phyloP scores from a whole-genome alignment of 2,888 invertebrate genomes.

The Papilio gigon region DNA sequence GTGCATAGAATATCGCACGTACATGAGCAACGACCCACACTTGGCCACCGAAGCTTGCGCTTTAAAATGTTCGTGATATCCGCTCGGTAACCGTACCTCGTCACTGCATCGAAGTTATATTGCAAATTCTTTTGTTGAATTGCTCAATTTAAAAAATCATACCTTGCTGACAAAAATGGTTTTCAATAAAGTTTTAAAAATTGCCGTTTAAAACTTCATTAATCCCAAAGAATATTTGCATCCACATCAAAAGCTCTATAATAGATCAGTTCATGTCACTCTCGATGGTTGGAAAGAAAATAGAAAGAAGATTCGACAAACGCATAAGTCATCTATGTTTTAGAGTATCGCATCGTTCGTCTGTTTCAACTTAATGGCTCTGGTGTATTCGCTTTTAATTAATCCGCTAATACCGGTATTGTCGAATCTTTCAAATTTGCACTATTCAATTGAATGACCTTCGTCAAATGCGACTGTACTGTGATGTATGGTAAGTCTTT shows the following conservation, averaged over 20 bases:
- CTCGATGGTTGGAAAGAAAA: not conserved
- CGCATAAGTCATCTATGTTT: not conserved
- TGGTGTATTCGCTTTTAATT: not conserved
- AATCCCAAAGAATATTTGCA: no score
- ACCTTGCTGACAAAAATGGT: no score
- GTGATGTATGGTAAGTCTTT: not conserved
- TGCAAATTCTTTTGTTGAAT: no score
- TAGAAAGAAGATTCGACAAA: not conserved
- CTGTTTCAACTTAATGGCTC: no score
- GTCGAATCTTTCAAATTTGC: not conserved
- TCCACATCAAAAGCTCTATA: not conserved
- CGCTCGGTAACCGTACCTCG: conserved; percentile 67
- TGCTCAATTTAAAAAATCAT: no score
- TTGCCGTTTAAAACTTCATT: no score
- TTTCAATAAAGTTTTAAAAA: no score
- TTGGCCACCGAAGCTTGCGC: conserved; percentile 76
- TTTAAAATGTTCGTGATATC: conserved; percentile 76
- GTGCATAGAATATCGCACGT: conserved; percentile 72
- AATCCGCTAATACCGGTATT: not conserved
- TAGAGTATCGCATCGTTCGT: no score
- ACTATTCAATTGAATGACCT: not conserved
- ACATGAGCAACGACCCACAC: conserved; percentile 74
- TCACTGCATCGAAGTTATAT: conserved; percentile 9
- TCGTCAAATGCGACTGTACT: not conserved
- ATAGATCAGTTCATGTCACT: no score